Conservation (phyloP, 2,888 invertebrate genomes). For the Scaptomyza caliginosa region DNA sequence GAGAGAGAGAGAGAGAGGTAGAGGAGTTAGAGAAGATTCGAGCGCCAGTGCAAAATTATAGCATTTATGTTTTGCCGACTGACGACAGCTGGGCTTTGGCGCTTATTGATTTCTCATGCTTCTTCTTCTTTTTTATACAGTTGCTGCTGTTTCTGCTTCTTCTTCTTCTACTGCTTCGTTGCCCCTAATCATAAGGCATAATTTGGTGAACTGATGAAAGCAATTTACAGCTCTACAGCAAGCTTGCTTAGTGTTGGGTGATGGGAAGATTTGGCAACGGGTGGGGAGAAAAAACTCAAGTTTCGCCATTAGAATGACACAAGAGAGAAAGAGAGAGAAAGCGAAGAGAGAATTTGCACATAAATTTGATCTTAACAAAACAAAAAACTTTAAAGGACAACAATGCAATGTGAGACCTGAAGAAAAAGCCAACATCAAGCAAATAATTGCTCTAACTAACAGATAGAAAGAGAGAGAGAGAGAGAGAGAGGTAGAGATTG, state of each 20-base stretch:
- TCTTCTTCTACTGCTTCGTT: not conserved
- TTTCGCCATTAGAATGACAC: constrained; percentile 35
- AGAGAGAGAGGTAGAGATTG: not conserved
- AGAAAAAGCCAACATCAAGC: constrained; percentile 7
- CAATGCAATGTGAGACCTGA: constrained; percentile 16
- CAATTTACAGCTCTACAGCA: constrained; percentile 49
- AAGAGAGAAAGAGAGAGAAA: not conserved
- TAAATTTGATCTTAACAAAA: constrained; percentile 32
- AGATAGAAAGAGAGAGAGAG: no score
- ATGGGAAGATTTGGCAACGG: not conserved
- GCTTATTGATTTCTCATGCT: constrained; percentile 71
- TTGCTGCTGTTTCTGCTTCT: constrained; percentile 5
- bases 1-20: constrained; percentile 4
- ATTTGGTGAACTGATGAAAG: constrained; percentile 52
- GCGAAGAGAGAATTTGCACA: not conserved
- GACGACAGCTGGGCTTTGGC: constrained; percentile 41
- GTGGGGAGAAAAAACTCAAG: constrained; percentile 34
- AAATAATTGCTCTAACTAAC: no score
- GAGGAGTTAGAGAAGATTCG: constrained; percentile 8
- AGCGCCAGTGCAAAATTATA: constrained; percentile 59
- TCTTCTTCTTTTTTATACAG: constrained; percentile 14
- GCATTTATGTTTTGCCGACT: constrained; percentile 53
- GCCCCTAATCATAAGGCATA: constrained; percentile 35
- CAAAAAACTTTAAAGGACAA: not conserved
- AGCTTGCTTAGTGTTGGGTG: not conserved